A percentile compares a stretch with the other conserved stretches of the same genome.
These are phyloP conservation scores for Castor canadensis DNA, from an alignment of 2,113 vertebrate genomes.

Conservation along the genomic window DNA sequence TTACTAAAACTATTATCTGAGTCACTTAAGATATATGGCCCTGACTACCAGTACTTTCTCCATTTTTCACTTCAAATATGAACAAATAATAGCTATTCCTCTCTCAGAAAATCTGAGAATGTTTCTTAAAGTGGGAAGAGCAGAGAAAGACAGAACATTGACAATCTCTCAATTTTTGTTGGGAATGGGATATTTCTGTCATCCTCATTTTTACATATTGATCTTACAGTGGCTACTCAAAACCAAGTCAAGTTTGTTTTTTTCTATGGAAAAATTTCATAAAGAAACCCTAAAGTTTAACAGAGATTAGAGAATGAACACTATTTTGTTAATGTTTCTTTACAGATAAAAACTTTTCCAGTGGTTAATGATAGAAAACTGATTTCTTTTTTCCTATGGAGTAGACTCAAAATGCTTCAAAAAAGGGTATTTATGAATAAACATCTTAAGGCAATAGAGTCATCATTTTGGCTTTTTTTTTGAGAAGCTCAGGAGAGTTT, in stretches of 20 bases:
- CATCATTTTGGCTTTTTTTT: conserved; percentile 72
- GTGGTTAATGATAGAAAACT: conserved; percentile 54
- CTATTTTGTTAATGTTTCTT: conserved; percentile 27
- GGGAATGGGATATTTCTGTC: not conserved
- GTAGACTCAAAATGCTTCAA: conserved; percentile 45
- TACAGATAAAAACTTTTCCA: conserved; percentile 46
- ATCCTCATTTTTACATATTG: conserved; percentile 7
- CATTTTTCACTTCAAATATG: conserved; percentile 74
- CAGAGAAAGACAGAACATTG: not conserved
- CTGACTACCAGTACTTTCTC: conserved; percentile 58
- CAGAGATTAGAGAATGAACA: not conserved
- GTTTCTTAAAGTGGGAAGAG: conserved; percentile 53
- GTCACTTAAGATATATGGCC: conserved; percentile 73
- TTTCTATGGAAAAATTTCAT: not conserved
- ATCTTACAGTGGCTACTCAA: not conserved
- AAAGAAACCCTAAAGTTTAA: not conserved
- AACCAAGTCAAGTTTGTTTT: not conserved
- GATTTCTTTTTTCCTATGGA: conserved; percentile 54
- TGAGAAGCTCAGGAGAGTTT: conserved; percentile 61
- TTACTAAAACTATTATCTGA: conserved; percentile 77
- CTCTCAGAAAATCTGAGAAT: conserved; percentile 33
- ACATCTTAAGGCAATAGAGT: conserved; percentile 69
- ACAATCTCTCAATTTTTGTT: conserved; percentile 40
- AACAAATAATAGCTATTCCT: conserved; percentile 62
- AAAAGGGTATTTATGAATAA: conserved; percentile 79